Percentiles rank a stretch among this genome's conserved stretches.
These are phyloP conservation scores for Muscicapa comitata DNA, from an alignment of 2,797 vertebrate species.

Conservation along the genomic window DNA sequence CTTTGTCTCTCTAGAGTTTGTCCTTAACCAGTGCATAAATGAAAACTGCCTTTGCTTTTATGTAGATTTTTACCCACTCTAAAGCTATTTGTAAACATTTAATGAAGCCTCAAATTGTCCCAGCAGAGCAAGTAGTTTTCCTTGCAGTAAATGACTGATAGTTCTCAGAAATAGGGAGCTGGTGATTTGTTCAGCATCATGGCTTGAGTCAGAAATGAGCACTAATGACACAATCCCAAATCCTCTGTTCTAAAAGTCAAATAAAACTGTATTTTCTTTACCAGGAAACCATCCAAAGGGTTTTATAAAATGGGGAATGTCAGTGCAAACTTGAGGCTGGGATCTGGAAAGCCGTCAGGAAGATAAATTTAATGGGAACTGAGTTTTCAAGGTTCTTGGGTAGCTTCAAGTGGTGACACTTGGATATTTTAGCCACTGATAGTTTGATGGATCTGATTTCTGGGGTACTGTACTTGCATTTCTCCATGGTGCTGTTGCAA, in stretches of 20 bases:
- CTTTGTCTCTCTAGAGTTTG: not conserved
- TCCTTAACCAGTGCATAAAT: not conserved
- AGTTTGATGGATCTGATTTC: not conserved
- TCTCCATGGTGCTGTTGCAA: not conserved
- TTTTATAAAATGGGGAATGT: not conserved
- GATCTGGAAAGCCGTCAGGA: not conserved
- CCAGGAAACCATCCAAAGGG: not conserved
- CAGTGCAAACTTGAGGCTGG: not conserved
- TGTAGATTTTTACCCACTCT: not conserved
- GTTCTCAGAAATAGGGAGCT: not conserved
- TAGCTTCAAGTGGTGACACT: not conserved
- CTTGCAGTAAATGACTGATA: not conserved
- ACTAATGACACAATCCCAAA: not conserved
- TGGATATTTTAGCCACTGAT: not conserved
- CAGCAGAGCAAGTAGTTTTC: not conserved
- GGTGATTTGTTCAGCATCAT: not conserved
- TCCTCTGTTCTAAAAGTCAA: not conserved
- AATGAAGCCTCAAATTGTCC: not conserved
- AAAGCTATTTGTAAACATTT: not conserved
- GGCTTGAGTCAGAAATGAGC: not conserved
- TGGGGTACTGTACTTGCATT: not conserved
- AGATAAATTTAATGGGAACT: not conserved
- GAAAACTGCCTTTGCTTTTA: not conserved
- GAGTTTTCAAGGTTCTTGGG: not conserved
- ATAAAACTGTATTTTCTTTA: not conserved